Conservation (phyloP, 2,888 invertebrate species). For the Helleia helle region DNA sequence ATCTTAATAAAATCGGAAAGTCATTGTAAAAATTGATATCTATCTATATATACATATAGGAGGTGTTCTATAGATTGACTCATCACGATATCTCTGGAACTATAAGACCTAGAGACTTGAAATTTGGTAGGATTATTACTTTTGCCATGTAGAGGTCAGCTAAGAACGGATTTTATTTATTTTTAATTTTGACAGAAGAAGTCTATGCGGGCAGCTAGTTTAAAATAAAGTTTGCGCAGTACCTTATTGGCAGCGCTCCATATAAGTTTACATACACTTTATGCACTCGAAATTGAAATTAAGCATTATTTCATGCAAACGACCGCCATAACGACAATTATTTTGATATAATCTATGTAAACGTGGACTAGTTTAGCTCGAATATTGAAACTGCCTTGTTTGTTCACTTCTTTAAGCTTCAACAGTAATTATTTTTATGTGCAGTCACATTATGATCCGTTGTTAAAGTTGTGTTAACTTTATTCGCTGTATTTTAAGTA, state of each 20-base stretch:
- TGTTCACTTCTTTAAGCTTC: slow-evolving; percentile 23
- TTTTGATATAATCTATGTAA: slow-evolving; percentile 44
- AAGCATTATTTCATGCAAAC: slow-evolving; percentile 67
- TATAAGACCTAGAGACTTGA: too few relatives aligned
- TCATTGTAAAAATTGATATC: too few relatives aligned
- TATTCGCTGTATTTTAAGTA: neutral
- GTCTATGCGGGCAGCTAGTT: too few relatives aligned
- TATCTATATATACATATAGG: too few relatives aligned
- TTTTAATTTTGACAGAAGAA: too few relatives aligned
- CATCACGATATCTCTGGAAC: too few relatives aligned
- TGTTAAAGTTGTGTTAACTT: slow-evolving; percentile 1
- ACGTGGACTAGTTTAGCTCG: slow-evolving; percentile 33
- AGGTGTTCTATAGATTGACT: too few relatives aligned
- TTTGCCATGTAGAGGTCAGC: too few relatives aligned
- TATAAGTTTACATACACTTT: slow-evolving; percentile 49
- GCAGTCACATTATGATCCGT: neutral
- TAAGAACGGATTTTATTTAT: too few relatives aligned
- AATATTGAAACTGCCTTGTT: slow-evolving; percentile 36
- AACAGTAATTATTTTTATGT: slow-evolving; percentile 10
- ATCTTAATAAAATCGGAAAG: too few relatives aligned
- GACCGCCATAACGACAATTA: slow-evolving; percentile 47
- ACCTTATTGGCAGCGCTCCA: slow-evolving; percentile 57
- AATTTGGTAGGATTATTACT: too few relatives aligned
- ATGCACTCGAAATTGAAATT: slow-evolving; percentile 60
- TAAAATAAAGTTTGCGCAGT: slow-evolving; percentile 35